A percentile compares a stretch with the other conserved stretches of the same genome.
Evolutionary conservation across 2,797 vertebrate species (phyloP).

Genomic region (Lepilemur ruficaudatus): DNA sequence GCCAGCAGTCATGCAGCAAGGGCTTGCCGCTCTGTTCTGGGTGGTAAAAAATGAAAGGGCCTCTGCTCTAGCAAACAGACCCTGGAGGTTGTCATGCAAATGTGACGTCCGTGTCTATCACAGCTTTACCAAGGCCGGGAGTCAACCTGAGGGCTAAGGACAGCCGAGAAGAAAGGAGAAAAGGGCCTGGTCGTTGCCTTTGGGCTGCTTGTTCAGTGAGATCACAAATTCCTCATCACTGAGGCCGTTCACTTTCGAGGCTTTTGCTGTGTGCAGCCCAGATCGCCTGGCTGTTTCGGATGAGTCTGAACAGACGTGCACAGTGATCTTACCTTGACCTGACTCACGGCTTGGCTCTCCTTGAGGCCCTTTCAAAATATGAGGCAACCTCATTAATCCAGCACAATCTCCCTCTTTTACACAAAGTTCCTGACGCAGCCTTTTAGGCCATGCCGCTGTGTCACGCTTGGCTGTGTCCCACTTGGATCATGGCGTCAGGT

Average conservation of each 20-base stretch:
- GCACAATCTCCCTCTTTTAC: neutral
- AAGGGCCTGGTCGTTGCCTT: neutral
- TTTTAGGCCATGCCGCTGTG: neutral
- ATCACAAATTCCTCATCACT: neutral
- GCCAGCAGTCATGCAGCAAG: no score
- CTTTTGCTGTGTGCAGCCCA: neutral
- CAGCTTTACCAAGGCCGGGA: accelerated
- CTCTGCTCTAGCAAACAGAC: neutral
- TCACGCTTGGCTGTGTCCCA: neutral
- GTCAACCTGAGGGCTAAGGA: neutral
- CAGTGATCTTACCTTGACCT: neutral
- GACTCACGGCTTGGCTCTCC: neutral
- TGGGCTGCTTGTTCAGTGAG: neutral
- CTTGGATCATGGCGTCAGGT: neutral
- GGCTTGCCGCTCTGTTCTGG: no score
- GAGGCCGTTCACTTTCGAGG: no score
- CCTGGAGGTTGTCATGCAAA: neutral
- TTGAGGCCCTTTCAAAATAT: neutral
- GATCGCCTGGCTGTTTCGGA: neutral
- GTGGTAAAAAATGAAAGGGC: neutral
- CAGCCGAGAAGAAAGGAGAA: neutral
- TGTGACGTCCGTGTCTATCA: neutral
- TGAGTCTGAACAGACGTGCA: neutral
- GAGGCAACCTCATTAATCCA: neutral
- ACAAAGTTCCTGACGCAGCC: neutral